Percentiles rank a stretch among this genome's conserved stretches.
Conservation (phyloP, 2,113 vertebrate species). For the Saccopteryx bilineata region DNA sequence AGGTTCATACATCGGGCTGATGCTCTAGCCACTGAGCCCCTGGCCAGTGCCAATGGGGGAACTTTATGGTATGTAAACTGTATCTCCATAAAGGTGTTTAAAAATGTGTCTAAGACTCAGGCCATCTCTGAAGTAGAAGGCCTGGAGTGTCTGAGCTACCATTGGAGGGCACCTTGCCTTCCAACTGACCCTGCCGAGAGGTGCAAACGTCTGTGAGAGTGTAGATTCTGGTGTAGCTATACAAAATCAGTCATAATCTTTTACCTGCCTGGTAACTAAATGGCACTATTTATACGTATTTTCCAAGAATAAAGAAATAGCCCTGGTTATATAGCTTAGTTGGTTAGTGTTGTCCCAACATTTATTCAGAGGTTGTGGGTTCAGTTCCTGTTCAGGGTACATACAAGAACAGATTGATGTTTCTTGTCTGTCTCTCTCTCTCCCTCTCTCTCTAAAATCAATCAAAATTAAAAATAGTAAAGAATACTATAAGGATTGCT, state of each 20-base stretch:
- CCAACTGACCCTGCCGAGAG: background rate
- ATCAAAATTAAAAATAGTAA: too few relatives aligned
- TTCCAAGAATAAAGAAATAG: background rate
- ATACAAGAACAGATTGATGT: too few relatives aligned
- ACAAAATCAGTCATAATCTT: background rate
- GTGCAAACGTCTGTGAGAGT: background rate
- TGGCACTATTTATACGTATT: background rate
- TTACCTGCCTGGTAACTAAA: background rate
- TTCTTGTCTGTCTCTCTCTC: too few relatives aligned
- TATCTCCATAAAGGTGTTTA: conserved; percentile 1
- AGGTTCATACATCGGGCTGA: too few relatives aligned
- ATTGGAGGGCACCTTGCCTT: background rate
- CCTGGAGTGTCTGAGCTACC: background rate
- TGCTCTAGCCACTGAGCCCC: too few relatives aligned
- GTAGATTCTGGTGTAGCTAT: background rate
- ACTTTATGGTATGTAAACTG: background rate
- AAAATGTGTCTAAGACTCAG: conserved; percentile 19
- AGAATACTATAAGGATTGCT: background rate
- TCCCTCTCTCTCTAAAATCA: too few relatives aligned
- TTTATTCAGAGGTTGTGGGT: too few relatives aligned
- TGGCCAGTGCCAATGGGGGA: background rate
- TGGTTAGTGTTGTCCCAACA: too few relatives aligned
- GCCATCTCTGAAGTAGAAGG: background rate
- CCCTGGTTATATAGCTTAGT: too few relatives aligned
- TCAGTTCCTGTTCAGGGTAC: too few relatives aligned